These are phyloP conservation scores for Merluccius polli DNA, from an alignment of 2,797 vertebrate genomes.

Conservation along the genomic window DNA sequence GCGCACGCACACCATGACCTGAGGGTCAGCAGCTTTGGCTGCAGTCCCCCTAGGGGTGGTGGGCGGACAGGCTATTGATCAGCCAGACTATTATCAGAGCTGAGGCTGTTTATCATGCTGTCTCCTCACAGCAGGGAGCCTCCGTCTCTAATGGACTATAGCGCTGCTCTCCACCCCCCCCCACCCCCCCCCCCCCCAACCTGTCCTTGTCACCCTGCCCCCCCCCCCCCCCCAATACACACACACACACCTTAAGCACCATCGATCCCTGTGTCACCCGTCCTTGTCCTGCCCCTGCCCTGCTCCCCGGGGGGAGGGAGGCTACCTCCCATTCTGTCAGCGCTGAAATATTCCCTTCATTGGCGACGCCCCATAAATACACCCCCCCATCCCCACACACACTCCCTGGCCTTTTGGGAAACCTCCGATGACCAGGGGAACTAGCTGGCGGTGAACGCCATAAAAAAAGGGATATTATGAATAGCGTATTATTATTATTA, in stretches of 20 bases:
- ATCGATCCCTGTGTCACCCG: constrained; percentile 63
- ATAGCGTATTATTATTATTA: not conserved
- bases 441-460: not conserved
- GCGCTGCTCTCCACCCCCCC: constrained; percentile 59
- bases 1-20: constrained; percentile 30
- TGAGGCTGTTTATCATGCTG: constrained; percentile 75
- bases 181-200: constrained; percentile 11
- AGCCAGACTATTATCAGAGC: constrained; percentile 73
- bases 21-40: constrained; percentile 57
- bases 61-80: constrained; percentile 74
- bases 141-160: constrained; percentile 69
- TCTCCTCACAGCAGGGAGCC: constrained; percentile 61
- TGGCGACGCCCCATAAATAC: constrained; percentile 47
- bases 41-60: constrained; percentile 48
- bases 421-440: constrained; percentile 12
- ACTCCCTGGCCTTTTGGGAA: constrained; percentile 37
- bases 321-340: constrained; percentile 46
- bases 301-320: not conserved
- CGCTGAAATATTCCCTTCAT: constrained; percentile 50
- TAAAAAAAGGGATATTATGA: not conserved
- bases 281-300: constrained; percentile 46
- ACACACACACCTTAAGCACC: constrained; percentile 54
- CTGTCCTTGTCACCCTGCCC: constrained; percentile 67
- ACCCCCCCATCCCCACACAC: constrained; percentile 3
- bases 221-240: not conserved